Conservation (phyloP, 2,797 vertebrate genomes). For the Poecile montanus region DNA sequence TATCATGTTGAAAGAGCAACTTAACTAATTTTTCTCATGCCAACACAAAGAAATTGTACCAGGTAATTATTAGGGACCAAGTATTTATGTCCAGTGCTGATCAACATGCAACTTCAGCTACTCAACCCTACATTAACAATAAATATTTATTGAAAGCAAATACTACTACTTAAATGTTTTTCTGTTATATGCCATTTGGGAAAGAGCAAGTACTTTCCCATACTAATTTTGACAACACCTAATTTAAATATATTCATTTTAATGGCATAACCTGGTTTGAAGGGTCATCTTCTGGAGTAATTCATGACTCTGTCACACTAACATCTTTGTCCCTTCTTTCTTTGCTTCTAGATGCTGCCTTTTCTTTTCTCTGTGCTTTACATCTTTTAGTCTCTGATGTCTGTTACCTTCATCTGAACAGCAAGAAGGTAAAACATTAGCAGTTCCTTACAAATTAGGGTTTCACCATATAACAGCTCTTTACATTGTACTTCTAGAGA, state of each 20-base stretch:
- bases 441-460: background rate
- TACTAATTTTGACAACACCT: background rate
- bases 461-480: background rate
- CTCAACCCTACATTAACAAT: background rate
- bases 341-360: constrained; percentile 74
- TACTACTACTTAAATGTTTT: background rate
- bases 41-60: background rate
- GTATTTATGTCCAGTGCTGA: background rate
- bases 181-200: background rate
- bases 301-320: constrained; percentile 37
- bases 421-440: constrained; percentile 74
- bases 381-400: constrained; percentile 74
- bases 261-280: background rate
- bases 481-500: background rate
- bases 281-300: background rate
- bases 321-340: constrained; percentile 64
- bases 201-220: background rate
- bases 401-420: constrained; percentile 67
- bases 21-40: background rate
- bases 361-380: constrained; percentile 75
- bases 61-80: background rate
- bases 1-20: background rate
- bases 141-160: background rate
- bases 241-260: background rate
- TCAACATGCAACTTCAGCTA: background rate